These are phyloP conservation scores for Chromoteleia sp. DNA, from an alignment of 2,888 invertebrate genomes.

Conservation along the genomic window DNA sequence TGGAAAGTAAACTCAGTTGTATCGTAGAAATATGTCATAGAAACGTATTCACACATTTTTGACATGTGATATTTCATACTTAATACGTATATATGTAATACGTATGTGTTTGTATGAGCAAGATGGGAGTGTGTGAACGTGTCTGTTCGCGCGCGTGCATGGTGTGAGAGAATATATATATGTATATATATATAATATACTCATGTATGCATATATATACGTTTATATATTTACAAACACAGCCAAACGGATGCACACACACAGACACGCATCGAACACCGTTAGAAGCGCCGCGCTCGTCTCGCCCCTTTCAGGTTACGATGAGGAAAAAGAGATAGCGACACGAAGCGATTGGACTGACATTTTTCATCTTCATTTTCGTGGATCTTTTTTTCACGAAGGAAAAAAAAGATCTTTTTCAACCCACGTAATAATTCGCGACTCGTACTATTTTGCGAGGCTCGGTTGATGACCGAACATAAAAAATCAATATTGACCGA, in stretches of 20 bases:
- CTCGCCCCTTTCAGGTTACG: conserved; percentile 22
- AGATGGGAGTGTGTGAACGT: not conserved
- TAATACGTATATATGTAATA: not conserved
- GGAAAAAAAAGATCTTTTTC: conserved; percentile 17
- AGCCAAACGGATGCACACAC: too few relatives aligned
- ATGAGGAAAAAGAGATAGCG: conserved; percentile 10
- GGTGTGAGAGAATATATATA: not conserved
- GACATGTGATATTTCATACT: conserved; percentile 7
- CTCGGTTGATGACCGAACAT: conserved; percentile 17
- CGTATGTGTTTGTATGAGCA: not conserved
- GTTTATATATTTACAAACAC: too few relatives aligned
- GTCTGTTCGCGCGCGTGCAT: not conserved
- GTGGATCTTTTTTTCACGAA: conserved; percentile 16
- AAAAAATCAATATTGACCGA: conserved; percentile 41
- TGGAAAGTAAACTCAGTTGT: not conserved
- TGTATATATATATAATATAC: too few relatives aligned
- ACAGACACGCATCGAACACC: conserved; percentile 12
- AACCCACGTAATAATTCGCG: conserved; percentile 33
- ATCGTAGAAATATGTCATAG: conserved; percentile 10
- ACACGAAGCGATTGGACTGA: conserved; percentile 33
- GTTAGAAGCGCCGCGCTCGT: conserved; percentile 29
- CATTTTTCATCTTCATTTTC: conserved; percentile 51
- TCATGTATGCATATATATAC: too few relatives aligned
- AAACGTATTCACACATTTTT: conserved; percentile 17
- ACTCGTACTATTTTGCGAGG: not conserved